phyloP scores from a whole-genome alignment of 2,888 invertebrate species.

The Amitus sp. region DNA sequence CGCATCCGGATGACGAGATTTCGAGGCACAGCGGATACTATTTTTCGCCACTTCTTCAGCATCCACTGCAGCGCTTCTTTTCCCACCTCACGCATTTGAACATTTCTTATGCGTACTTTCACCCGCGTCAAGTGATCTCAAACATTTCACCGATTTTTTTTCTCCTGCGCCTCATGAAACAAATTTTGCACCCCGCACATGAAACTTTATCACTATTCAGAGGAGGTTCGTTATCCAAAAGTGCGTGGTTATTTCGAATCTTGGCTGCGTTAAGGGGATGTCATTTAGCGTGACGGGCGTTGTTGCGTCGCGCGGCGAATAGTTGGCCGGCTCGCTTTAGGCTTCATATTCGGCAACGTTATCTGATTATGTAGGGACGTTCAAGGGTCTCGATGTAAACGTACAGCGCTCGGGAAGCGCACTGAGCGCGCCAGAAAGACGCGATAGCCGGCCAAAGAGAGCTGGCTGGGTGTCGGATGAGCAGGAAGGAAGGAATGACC shows the following conservation, averaged over 20 bases:
- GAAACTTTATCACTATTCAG: neutral
- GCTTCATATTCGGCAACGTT: constrained; percentile 1
- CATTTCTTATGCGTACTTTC: neutral
- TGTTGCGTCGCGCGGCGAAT: too few relatives aligned
- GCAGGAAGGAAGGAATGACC: constrained; percentile 52
- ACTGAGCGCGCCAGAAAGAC: constrained; percentile 36
- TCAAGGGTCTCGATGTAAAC: constrained; percentile 24
- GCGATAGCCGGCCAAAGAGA: constrained; percentile 31
- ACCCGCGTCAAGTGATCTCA: neutral
- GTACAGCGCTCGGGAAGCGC: constrained; percentile 38
- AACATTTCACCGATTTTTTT: constrained; percentile 3
- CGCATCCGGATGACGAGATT: constrained; percentile 28
- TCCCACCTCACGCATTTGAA: neutral
- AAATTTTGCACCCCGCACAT: neutral
- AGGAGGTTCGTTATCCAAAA: neutral
- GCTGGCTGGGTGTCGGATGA: constrained; percentile 35
- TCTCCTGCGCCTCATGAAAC: neutral
- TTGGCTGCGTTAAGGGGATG: neutral
- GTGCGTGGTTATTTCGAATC: neutral
- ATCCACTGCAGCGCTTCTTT: constrained; percentile 9
- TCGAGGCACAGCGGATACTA: constrained; percentile 28
- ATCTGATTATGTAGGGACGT: neutral
- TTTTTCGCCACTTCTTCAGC: constrained; percentile 24
- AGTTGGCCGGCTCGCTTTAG: neutral
- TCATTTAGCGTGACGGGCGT: neutral